Percentiles rank a stretch among this genome's conserved stretches.
Conservation (phyloP, 1,140 invertebrate species). For the Drosophila orosa region DNA sequence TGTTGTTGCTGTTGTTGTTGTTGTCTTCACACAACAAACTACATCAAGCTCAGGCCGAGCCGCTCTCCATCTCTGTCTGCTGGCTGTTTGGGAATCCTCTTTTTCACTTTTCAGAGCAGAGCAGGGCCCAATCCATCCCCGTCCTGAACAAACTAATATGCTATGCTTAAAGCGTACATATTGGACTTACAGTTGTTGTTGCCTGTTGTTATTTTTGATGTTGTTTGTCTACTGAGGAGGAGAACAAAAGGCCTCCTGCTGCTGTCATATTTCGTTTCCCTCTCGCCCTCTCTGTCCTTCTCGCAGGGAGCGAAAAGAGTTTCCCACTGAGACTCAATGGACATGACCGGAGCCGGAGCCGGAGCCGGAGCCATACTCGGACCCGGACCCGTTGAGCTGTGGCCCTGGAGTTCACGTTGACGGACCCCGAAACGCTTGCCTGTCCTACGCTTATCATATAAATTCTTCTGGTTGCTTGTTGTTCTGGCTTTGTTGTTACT, state of each 20-base stretch:
- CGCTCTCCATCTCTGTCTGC: conserved; percentile 51
- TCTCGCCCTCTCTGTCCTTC: conserved; percentile 26
- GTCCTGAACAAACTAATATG: conserved; percentile 78
- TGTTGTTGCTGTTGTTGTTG: conserved; percentile 42
- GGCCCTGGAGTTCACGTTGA: conserved; percentile 60
- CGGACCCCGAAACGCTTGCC: conserved; percentile 43
- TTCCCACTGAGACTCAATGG: conserved; percentile 53
- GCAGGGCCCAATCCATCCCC: background rate
- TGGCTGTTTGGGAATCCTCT: conserved; percentile 72
- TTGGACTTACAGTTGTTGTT: conserved; percentile 79
- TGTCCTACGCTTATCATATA: conserved; percentile 77
- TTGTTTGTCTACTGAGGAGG: conserved; percentile 68
- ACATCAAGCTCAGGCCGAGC: conserved; percentile 65
- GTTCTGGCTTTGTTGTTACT: conserved; percentile 35
- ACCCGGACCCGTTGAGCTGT: conserved; percentile 57
- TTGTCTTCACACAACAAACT: conserved; percentile 77
- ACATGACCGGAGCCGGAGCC: conserved; percentile 14
- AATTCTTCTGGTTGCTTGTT: conserved; percentile 68
- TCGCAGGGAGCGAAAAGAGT: conserved; percentile 31
- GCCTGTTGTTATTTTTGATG: conserved; percentile 81
- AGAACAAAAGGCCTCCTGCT: conserved; percentile 73
- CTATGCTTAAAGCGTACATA: conserved; percentile 83
- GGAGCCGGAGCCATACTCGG: background rate
- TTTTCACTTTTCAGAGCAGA: conserved; percentile 65
- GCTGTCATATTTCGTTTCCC: conserved; percentile 77